Percentiles rank a stretch among this genome's conserved stretches.
Conservation (phyloP, 2,797 vertebrate species). For the Cottoperca gobio region DNA sequence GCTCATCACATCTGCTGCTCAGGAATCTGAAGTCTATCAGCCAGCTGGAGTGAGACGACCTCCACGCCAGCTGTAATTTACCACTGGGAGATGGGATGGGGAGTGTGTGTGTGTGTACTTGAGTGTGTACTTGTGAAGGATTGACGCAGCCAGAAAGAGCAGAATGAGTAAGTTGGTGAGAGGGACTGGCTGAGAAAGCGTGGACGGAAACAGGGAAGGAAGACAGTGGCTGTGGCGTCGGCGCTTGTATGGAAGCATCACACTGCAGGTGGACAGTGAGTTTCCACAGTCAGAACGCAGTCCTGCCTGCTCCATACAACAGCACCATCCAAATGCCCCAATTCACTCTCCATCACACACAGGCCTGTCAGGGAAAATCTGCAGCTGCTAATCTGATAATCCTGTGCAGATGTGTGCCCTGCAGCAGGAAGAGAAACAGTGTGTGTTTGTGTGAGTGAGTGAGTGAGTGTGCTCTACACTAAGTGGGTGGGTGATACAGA, state of each 20-base stretch:
- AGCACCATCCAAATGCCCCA: slow-evolving; percentile 54
- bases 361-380: slow-evolving; percentile 68
- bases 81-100: slow-evolving; percentile 48
- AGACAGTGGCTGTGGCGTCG: background rate
- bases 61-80: slow-evolving; percentile 73
- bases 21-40: slow-evolving; percentile 74
- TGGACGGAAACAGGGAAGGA: background rate
- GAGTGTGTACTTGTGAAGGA: slow-evolving; percentile 31
- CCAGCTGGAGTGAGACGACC: slow-evolving; percentile 72
- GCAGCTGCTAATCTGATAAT: slow-evolving; percentile 85
- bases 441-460: slow-evolving; percentile 44
- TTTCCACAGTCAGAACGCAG: slow-evolving; percentile 35
- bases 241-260: slow-evolving; percentile 5
- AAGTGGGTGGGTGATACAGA: slow-evolving; percentile 48
- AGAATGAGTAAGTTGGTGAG: slow-evolving; percentile 28
- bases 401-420: slow-evolving; percentile 80
- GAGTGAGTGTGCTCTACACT: slow-evolving; percentile 45
- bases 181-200: slow-evolving; percentile 9
- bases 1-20: slow-evolving; percentile 69
- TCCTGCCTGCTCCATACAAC: slow-evolving; percentile 21
- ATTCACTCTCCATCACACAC: slow-evolving; percentile 55
- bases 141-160: slow-evolving; percentile 31
- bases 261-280: slow-evolving; percentile 24
- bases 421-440: slow-evolving; percentile 45
- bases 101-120: background rate